Evolutionary conservation across 2,888 invertebrate species (phyloP).

Genomic region (Sisyra nigra): DNA sequence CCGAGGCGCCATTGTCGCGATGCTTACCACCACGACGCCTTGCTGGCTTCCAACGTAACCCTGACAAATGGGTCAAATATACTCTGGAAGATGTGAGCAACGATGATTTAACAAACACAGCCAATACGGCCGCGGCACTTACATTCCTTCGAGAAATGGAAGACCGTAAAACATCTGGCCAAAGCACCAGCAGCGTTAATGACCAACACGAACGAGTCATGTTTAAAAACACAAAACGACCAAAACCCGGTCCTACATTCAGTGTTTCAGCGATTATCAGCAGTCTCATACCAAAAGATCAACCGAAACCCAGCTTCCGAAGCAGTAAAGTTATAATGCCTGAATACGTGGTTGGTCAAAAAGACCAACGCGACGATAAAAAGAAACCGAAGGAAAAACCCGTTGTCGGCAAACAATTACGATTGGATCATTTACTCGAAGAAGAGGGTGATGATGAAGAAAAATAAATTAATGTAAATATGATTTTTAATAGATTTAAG

Average conservation of each 20-base stretch:
- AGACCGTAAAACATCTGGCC: constrained; percentile 26
- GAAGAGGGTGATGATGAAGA: too few species aligned
- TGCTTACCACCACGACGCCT: constrained; percentile 33
- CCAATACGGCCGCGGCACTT: constrained; percentile 62
- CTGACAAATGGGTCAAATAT: constrained; percentile 70
- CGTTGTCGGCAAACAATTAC: too few species aligned
- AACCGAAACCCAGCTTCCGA: constrained; percentile 36
- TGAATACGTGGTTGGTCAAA: constrained; percentile 61
- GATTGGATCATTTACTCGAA: too few species aligned
- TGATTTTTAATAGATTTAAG: too few species aligned
- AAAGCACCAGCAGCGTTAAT: constrained; percentile 15
- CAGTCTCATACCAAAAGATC: constrained; percentile 12
- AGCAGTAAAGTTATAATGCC: constrained; percentile 64
- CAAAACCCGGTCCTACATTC: constrained; percentile 15
- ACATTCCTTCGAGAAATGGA: constrained; percentile 57
- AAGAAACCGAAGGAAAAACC: too few species aligned
- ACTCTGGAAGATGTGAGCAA: constrained; percentile 58
- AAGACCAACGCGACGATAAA: too few species aligned
- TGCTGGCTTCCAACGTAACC: constrained; percentile 49
- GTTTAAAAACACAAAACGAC: constrained; percentile 20
- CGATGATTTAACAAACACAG: constrained; percentile 61
- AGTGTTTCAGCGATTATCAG: constrained; percentile 14
- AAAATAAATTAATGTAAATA: too few species aligned
- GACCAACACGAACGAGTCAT: constrained; percentile 22
- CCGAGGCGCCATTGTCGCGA: constrained; percentile 43